Evolutionary conservation across 2,888 invertebrate species (phyloP), one percentile per base, ranked within the genome.

Genomic region (Ochropleura plecta): DNA sequence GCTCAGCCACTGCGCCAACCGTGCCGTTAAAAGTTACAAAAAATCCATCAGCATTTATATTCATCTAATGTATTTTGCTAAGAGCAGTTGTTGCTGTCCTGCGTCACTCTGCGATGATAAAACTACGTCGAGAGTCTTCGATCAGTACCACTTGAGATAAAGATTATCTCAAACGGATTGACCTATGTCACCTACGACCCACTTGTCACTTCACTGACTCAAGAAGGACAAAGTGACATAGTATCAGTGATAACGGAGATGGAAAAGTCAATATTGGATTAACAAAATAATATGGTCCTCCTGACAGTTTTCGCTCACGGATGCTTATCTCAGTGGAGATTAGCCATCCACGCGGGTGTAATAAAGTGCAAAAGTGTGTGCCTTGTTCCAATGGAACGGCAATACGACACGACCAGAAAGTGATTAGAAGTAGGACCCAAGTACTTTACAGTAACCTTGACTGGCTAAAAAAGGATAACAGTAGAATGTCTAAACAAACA

Each of bases 81-180:
- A 42, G 40, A 60, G 18, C 5, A 9, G 18, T 18, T n/a, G 20
- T 16, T 57, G 16, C 16, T 40, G 9, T 42, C 48, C 7, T 5
- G n/a, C 16, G 0, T 44, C n/a, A 65, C 16, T 49, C 3, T 65
- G 18, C n/a, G 40, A 40, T 16, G 42, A 42, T 18, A 12, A 1
- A 6, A 18, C 51, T 3, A 5, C 14, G 7, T 20, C 44, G 8
- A 20, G 63, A 20, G n/a, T 42, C 51, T 66, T n/a, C 14, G 20
- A 66, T 51, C 9, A 66, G 40, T n/a, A 51, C 14, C 7, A 49
- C 51, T 6, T 53, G 42, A 53, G 66, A 42, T 66, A 66, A 53
- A 6, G 14, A 53, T 10, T 53, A 66, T 66, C 51, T 53, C 51
- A 66, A 66, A 53, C n/a, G 66, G 51, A 66, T 20, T 53, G 51